A percentile compares a stretch with the other conserved stretches of the same genome.
Conservation (phyloP, 2,113 vertebrate species). For the Ceratotherium simum region DNA sequence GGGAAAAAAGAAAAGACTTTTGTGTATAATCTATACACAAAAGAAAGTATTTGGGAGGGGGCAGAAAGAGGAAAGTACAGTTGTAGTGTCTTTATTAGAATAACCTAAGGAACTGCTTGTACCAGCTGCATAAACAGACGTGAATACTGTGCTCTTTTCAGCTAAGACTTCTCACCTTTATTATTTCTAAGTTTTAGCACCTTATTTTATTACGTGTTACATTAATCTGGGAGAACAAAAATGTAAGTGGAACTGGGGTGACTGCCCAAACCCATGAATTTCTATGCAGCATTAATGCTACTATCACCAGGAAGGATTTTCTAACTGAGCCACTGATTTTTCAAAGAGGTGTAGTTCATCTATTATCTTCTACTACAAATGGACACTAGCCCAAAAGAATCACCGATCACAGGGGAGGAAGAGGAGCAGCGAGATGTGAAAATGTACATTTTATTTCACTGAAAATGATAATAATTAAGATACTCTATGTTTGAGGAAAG, state of each 20-base stretch:
- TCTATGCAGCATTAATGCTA: neutral
- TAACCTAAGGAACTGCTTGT: constrained; percentile 78
- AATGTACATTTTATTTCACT: constrained; percentile 20
- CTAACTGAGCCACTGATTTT: neutral
- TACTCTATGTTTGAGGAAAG: constrained; percentile 24
- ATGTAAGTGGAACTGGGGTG: constrained; percentile 52
- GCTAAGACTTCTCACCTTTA: constrained; percentile 81
- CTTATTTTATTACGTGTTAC: constrained; percentile 53
- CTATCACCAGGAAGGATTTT: constrained; percentile 14
- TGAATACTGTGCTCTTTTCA: constrained; percentile 83
- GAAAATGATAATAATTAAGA: constrained; percentile 34
- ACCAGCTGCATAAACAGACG: constrained; percentile 85
- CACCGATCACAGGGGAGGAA: neutral
- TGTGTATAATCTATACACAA: constrained; percentile 88
- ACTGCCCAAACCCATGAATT: constrained; percentile 69
- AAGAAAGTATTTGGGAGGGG: constrained; percentile 85
- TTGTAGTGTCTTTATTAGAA: constrained; percentile 84
- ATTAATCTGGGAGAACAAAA: constrained; percentile 69
- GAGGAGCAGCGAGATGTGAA: constrained; percentile 48
- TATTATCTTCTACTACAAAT: neutral
- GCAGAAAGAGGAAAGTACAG: constrained; percentile 77
- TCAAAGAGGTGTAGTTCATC: neutral
- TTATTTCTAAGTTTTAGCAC: constrained; percentile 71
- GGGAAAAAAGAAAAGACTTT: constrained; percentile 85
- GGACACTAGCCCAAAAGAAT: neutral